These are phyloP conservation scores for Coptodon rendalli DNA, from an alignment of 2,113 vertebrate species.

Conservation along the genomic window DNA sequence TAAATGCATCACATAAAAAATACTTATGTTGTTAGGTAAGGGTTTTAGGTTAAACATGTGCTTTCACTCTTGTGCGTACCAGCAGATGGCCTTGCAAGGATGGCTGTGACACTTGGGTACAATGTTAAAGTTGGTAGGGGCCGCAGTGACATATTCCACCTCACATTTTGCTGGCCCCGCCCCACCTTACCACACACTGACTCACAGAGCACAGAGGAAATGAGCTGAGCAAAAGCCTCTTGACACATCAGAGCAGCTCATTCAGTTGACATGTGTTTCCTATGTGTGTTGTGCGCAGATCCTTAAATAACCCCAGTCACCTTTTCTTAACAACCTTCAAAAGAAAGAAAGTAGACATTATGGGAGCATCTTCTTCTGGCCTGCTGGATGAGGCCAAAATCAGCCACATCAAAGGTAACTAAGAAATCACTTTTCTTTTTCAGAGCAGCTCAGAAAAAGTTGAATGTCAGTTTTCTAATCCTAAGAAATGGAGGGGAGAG, in stretches of 20 bases:
- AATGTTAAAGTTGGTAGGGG: not conserved
- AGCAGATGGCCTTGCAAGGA: conserved; percentile 15
- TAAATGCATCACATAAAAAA: not conserved
- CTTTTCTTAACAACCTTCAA: not conserved
- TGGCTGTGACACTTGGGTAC: not conserved
- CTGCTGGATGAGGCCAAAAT: conserved; percentile 55
- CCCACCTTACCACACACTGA: conserved; percentile 5
- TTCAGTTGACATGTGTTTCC: not conserved
- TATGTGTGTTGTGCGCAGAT: not conserved
- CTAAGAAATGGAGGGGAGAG: not conserved
- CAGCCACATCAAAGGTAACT: conserved; percentile 50
- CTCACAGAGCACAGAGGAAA: conserved; percentile 31
- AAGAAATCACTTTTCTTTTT: not conserved
- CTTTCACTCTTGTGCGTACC: not conserved
- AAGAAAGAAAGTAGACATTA: not conserved
- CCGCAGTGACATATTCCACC: not conserved
- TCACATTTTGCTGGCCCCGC: not conserved
- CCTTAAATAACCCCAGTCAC: not conserved
- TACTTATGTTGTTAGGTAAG: not conserved
- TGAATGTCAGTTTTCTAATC: not conserved
- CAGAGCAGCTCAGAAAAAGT: not conserved
- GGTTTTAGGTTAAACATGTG: not conserved
- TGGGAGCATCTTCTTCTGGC: conserved; percentile 61
- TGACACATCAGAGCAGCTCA: conserved; percentile 7
- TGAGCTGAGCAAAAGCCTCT: conserved; percentile 12